Conservation (phyloP, 2,113 vertebrate species). For the Dromas ardeola region DNA sequence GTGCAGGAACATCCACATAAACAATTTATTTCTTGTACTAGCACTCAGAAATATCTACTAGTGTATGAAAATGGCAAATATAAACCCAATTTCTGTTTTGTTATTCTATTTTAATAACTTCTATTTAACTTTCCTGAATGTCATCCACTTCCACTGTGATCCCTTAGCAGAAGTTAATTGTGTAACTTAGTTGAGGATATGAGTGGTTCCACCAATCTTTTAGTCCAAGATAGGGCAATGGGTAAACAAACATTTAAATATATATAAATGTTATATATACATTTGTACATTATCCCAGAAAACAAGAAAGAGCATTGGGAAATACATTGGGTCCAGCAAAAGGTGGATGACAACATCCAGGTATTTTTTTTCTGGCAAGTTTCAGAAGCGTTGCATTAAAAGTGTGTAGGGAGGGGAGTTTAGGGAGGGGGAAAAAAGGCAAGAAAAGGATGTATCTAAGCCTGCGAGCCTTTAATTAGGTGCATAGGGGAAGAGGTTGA, state of each 20-base stretch:
- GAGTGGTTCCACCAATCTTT: neutral
- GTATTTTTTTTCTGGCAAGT: neutral
- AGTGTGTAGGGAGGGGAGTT: neutral
- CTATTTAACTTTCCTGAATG: neutral
- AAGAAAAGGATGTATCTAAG: neutral
- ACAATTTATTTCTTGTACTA: neutral
- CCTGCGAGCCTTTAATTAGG: slow-evolving; percentile 11
- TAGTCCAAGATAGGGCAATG: neutral
- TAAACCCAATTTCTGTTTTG: neutral
- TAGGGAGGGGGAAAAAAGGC: neutral
- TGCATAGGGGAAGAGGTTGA: neutral
- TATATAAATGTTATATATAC: neutral
- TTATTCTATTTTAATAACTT: neutral
- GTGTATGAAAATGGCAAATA: neutral
- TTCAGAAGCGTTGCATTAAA: neutral
- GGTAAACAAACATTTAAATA: neutral
- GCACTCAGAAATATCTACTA: neutral
- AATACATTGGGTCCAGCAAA: neutral
- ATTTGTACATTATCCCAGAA: neutral
- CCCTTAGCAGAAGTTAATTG: neutral
- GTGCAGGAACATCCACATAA: neutral
- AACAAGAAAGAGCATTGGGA: neutral
- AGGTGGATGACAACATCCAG: neutral
- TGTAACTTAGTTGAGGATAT: neutral
- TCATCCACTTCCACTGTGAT: neutral